Conservation (phyloP, 2,113 vertebrate genomes). For the Petrocephalus zakoni region DNA sequence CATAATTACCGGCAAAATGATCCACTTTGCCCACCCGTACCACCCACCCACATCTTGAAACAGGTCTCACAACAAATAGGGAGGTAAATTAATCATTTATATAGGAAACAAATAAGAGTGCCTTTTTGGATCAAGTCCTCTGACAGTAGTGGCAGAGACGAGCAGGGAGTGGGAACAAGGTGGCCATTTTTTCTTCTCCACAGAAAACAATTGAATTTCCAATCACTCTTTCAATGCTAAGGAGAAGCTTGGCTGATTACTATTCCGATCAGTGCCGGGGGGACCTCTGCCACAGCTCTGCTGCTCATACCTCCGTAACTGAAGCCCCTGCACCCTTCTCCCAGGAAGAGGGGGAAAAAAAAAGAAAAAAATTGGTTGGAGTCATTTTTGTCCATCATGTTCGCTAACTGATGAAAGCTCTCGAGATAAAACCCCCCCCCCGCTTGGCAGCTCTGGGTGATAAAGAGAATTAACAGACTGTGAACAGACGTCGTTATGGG, state of each 20-base stretch:
- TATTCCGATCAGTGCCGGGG: constrained; percentile 32
- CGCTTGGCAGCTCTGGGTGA: constrained; percentile 39
- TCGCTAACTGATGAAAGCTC: constrained; percentile 39
- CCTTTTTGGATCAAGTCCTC: constrained; percentile 31
- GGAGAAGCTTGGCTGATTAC: constrained; percentile 22
- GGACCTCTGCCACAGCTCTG: constrained; percentile 21
- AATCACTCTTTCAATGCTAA: constrained; percentile 15
- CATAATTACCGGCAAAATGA: neutral
- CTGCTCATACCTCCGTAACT: constrained; percentile 28
- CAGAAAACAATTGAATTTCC: constrained; percentile 22
- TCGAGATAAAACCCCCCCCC: constrained; percentile 33
- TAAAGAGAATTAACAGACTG: constrained; percentile 43
- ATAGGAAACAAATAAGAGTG: constrained; percentile 26
- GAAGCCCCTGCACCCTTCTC: constrained; percentile 28
- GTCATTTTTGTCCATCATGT: constrained; percentile 45
- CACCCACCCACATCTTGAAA: constrained; percentile 19
- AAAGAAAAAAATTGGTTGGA: constrained; percentile 29
- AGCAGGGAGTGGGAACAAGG: constrained; percentile 19
- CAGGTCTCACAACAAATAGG: constrained; percentile 24
- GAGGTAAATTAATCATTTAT: constrained; percentile 40
- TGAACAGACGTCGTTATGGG: constrained; percentile 39
- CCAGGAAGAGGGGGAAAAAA: neutral
- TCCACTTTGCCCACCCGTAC: neutral
- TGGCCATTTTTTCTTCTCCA: neutral
- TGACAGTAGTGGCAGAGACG: constrained; percentile 25